Conservation (phyloP, 2,797 vertebrate genomes). For the Synanceia verrucosa region DNA sequence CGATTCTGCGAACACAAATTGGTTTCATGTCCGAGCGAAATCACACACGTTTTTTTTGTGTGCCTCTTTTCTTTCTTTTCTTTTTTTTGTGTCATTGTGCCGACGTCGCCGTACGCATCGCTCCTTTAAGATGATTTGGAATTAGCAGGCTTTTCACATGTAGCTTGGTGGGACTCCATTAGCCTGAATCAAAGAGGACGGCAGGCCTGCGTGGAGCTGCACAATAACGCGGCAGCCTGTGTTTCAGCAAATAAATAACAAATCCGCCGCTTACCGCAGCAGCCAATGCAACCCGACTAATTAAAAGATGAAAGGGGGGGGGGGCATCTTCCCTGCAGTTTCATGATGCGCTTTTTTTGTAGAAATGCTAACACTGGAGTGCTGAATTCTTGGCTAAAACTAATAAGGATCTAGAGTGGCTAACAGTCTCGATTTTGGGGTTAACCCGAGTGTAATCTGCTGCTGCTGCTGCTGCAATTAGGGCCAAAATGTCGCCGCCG, state of each 20-base stretch:
- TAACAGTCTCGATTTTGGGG: constrained; percentile 32
- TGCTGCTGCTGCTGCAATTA: constrained; percentile 49
- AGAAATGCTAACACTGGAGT: constrained; percentile 56
- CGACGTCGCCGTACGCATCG: constrained; percentile 58
- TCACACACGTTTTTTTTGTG: constrained; percentile 67
- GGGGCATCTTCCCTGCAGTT: constrained; percentile 57
- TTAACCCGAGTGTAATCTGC: constrained; percentile 45
- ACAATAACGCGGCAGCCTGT: constrained; percentile 76
- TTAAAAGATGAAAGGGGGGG: constrained; percentile 77
- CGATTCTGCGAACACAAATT: constrained; percentile 70
- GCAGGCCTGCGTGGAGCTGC: constrained; percentile 65
- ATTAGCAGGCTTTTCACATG: constrained; percentile 81
- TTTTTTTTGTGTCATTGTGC: constrained; percentile 54
- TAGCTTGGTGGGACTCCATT: constrained; percentile 82
- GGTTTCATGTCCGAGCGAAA: constrained; percentile 72
- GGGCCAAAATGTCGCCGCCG: constrained; percentile 50
- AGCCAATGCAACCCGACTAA: constrained; percentile 77
- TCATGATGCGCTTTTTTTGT: constrained; percentile 48
- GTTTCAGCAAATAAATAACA: constrained; percentile 82
- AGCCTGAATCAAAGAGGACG: constrained; percentile 82
- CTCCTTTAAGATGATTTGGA: constrained; percentile 81
- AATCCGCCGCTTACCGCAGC: constrained; percentile 76
- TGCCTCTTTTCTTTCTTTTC: constrained; percentile 44
- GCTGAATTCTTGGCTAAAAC: constrained; percentile 56
- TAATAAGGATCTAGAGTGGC: constrained; percentile 60